Evolutionary conservation across 2,888 invertebrate genomes (phyloP), one percentile per base, ranked within the genome.

Genomic region (Phragmatobia fuliginosa): DNA sequence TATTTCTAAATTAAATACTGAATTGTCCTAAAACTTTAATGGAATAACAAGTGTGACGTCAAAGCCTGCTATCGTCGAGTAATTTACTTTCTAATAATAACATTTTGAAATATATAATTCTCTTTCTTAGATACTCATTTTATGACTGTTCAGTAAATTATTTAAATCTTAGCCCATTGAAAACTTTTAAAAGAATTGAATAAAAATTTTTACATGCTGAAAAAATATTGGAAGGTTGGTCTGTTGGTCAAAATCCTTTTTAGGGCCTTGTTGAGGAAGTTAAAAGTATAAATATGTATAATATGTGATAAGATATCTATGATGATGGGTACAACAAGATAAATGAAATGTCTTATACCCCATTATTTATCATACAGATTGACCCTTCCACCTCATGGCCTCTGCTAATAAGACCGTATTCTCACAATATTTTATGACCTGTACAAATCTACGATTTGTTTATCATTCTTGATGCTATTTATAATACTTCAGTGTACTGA

Each of bases 331-430:
- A 66, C 56, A 32, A 32, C 59, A 16, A 76, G 72, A 80, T 77
- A 81, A 82, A 84, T 80, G 80, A 70, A 73, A 73, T 76, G 76
- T 80, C 80, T 83, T 74, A 62, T 66, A 59, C 52, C 66, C 62
- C 72, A 67, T 74, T 74, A 85, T 86, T 80, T 85, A 77, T 84
- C 83, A 85, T 77, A 63, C 71, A 33, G 73, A 60, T 67, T 66
- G 80, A 75, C 78, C 82, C 78, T 85, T 85, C 81, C 82, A 80
- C 81, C 33, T 80, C 79, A 73, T 75, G 64, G 78, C 74, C 61
- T 72, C 68, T 52, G 65, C 67, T 82, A 84, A 84, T 84, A 80
- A 81, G 81, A 62, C 74, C 71, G n/a, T 67, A 61, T 38, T 68
- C 59, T 56, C 65, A 31, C 63, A 49, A 14, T 67, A 69, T 62